phyloP scores from a whole-genome alignment of 2,113 vertebrate species.

The Pongo abelii region DNA sequence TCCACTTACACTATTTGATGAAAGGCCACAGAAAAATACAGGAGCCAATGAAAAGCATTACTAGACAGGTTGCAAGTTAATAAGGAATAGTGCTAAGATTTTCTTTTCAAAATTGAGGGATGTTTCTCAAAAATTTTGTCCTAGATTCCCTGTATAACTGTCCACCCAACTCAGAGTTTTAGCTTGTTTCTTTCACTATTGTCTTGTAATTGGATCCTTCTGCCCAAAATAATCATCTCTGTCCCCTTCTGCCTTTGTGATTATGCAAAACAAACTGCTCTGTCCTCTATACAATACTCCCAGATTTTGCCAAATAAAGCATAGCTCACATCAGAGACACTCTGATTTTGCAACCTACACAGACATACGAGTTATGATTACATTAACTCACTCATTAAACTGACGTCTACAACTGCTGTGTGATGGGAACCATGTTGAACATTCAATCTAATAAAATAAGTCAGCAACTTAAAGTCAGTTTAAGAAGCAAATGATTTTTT shows the following conservation, averaged over 20 bases:
- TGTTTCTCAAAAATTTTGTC: slow-evolving; percentile 31
- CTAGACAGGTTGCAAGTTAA: not conserved
- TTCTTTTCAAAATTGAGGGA: not conserved
- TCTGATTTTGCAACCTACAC: slow-evolving; percentile 4
- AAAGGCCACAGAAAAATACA: slow-evolving; percentile 15
- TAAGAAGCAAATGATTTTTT: slow-evolving; percentile 33
- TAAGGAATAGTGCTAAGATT: not conserved
- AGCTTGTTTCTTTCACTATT: not conserved
- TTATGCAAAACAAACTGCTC: not conserved
- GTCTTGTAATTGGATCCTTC: not conserved
- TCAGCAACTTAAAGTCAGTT: not conserved
- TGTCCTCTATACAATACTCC: not conserved
- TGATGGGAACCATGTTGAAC: not conserved
- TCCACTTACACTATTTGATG: not conserved
- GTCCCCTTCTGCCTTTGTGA: not conserved
- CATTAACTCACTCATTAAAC: slow-evolving; percentile 23
- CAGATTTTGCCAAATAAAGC: slow-evolving; percentile 23
- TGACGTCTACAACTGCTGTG: not conserved
- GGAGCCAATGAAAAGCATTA: not conserved
- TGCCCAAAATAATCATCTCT: not conserved
- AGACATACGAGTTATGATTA: not conserved
- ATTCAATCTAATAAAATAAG: slow-evolving; percentile 29
- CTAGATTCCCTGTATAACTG: not conserved
- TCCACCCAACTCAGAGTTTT: not conserved
- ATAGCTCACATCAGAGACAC: not conserved